Evolutionary conservation across 1,140 invertebrate species (phyloP).

Genomic region (Cepaea nemoralis): DNA sequence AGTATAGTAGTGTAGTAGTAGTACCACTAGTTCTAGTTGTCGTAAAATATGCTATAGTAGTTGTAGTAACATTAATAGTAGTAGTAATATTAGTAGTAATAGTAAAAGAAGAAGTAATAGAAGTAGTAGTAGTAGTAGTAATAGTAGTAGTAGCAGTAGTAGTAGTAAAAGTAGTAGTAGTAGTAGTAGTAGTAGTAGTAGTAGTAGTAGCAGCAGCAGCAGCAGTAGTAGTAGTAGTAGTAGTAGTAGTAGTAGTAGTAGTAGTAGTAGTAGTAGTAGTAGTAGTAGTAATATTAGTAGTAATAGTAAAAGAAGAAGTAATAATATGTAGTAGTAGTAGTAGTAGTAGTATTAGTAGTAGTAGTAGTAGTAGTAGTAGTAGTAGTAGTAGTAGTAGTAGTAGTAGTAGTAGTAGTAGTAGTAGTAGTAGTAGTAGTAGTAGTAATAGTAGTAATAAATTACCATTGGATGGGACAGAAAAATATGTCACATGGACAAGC

Average conservation of each 20-base stretch:
- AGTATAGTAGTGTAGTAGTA: too few relatives aligned
- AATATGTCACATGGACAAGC: too few relatives aligned
- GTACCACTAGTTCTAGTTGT: background rate
- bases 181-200: background rate
- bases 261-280: conserved; percentile 7
- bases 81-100: background rate
- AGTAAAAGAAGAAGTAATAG: background rate
- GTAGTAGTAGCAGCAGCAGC: background rate
- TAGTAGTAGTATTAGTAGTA: background rate
- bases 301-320: background rate
- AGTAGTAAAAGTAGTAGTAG: background rate
- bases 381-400: conserved; percentile 17
- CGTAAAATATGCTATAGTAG: background rate
- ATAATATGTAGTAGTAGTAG: background rate
- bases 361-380: background rate
- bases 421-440: too few relatives aligned
- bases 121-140: background rate
- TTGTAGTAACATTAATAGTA: background rate
- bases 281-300: background rate
- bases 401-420: background rate
- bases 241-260: conserved; percentile 16
- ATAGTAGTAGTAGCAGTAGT: background rate
- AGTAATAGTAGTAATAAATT: too few relatives aligned
- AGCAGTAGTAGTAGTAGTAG: conserved; percentile 16
- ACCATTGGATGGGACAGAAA: too few relatives aligned